phyloP scores from a whole-genome alignment of 2,797 vertebrate genomes.

The Apodemus agrarius region DNA sequence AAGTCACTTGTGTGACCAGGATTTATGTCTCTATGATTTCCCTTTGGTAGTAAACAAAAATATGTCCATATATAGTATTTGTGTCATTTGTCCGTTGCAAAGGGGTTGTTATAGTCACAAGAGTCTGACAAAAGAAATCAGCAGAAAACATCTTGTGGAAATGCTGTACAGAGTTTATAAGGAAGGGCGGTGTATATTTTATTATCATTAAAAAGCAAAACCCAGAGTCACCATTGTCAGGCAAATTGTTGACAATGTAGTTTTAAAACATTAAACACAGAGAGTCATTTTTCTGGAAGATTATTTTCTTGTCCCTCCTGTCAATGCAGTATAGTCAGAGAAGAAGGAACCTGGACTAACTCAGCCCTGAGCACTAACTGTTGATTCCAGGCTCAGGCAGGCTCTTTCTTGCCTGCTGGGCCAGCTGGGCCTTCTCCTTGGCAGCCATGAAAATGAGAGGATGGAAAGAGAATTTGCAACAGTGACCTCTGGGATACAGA shows the following conservation, averaged over 20 bases:
- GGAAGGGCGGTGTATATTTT: neutral
- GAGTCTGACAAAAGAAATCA: neutral
- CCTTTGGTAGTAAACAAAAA: neutral
- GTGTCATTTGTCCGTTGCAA: neutral
- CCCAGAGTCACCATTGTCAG: neutral
- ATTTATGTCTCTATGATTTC: neutral
- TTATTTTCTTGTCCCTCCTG: neutral
- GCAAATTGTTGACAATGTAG: slow-evolving; percentile 9
- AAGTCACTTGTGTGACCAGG: neutral
- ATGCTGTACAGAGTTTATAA: neutral
- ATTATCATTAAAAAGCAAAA: neutral
- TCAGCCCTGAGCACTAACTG: neutral
- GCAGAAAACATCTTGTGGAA: neutral
- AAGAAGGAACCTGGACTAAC: neutral
- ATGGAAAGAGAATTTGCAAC: slow-evolving; percentile 68
- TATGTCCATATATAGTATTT: neutral
- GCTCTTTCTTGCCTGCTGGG: neutral
- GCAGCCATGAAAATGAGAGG: slow-evolving; percentile 50
- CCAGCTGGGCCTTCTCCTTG: neutral
- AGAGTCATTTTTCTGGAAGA: neutral
- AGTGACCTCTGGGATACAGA: slow-evolving; percentile 59
- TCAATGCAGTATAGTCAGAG: neutral
- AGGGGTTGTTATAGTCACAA: neutral
- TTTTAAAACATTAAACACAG: neutral
- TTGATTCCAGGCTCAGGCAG: neutral